Evolutionary conservation across 2,113 vertebrate genomes (phyloP), one percentile per base, ranked within the genome.

Genomic region (Geothlypis trichas): DNA sequence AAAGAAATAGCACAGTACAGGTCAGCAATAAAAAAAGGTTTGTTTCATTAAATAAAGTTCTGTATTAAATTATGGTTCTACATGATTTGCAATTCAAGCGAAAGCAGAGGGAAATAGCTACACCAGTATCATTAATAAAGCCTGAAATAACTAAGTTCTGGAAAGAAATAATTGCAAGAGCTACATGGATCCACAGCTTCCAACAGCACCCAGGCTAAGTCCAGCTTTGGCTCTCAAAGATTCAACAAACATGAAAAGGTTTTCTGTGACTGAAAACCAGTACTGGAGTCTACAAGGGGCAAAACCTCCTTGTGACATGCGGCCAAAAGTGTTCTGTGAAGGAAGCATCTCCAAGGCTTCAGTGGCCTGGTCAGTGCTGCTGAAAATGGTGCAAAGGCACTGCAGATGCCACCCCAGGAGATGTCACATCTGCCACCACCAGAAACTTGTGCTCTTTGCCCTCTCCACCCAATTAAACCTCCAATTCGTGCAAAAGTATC

Each of bases 111-210:
- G 59, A 93, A 93, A 89, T 5, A 33, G 59, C 55, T 86, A 73
- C 28, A 27, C 21, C 28, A 58, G 15, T 16, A 14, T 51, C 59
- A 83, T 85, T 80, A 93, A 94, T 82, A 89, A 95, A 95, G 24
- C 28, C 55, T 42, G 35, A 94, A 91, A 80, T 47, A 91, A 80
- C 30, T 28, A 42, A 65, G 18, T 57, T 86, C 52, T 61, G 86
- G 31, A 61, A 78, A 35, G 10, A 82, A 95, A 83, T 49, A 44
- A 44, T 31, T 82, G 18, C 3, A 6, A 87, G 62, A 61, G 21
- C 30, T 59, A 3, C 28, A 4, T 24, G 49, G 55, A 93, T 37
- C 23, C 58, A 12, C 18, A 35, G 20, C 14, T 57, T 27, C 86
- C 44, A 35, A 9, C 11, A 87, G 35, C 17, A 57, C 13, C 21